phyloP scores from a whole-genome alignment of 2,888 invertebrate species.

The Plebejus anna region DNA sequence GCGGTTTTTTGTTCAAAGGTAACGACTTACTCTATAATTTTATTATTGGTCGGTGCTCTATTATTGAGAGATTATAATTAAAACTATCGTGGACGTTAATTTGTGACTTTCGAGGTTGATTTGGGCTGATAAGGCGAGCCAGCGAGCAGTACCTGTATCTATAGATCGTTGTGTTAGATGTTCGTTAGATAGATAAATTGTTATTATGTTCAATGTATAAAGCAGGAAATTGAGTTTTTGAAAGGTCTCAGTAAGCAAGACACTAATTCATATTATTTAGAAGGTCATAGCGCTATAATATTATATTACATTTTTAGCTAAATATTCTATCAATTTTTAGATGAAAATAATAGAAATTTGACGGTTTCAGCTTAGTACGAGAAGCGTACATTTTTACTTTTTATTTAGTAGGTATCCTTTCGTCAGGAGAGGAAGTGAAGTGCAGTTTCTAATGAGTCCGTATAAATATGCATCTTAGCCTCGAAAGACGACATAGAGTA shows the following conservation, averaged over 20 bases:
- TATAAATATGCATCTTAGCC: not conserved
- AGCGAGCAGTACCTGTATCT: not conserved
- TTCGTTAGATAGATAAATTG: not conserved
- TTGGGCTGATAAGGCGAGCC: not conserved
- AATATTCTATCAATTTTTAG: no score
- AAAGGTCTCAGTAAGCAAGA: not conserved
- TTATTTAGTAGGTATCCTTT: not conserved
- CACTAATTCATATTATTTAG: no score
- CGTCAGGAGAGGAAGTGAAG: not conserved
- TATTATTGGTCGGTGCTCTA: not conserved
- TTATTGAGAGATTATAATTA: conserved; percentile 19
- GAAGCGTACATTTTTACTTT: not conserved
- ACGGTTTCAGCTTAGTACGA: no score
- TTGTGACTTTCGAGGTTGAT: conserved; percentile 14
- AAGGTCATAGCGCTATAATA: no score
- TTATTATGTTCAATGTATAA: not conserved
- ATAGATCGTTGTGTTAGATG: not conserved
- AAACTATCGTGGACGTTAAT: conserved; percentile 8
- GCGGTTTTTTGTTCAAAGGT: conserved; percentile 6
- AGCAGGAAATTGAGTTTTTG: not conserved
- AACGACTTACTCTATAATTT: conserved; percentile 17
- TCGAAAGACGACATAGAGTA: not conserved
- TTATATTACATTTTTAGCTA: no score
- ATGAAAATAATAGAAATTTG: no score
- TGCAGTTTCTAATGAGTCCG: not conserved